These are phyloP conservation scores for Sardinella longiceps DNA, from an alignment of 2,797 vertebrate genomes.

Conservation along the genomic window DNA sequence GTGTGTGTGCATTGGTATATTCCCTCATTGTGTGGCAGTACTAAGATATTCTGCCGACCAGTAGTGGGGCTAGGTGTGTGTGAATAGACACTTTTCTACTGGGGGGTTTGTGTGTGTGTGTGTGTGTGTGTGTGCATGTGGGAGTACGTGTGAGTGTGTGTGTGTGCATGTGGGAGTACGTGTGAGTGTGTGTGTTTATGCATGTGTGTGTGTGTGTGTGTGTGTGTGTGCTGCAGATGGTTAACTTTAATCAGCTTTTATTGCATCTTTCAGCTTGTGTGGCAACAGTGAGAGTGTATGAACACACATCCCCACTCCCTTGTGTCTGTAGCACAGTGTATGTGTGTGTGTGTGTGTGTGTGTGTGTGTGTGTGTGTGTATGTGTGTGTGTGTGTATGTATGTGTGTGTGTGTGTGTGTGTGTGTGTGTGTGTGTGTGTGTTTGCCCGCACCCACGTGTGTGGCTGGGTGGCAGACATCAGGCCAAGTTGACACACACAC, in stretches of 20 bases:
- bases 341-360: background rate
- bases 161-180: too few relatives aligned
- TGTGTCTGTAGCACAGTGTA: background rate
- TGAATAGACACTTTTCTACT: constrained; percentile 28
- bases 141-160: too few relatives aligned
- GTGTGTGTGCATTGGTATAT: constrained; percentile 28
- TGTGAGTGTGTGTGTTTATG: too few relatives aligned
- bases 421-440: too few relatives aligned
- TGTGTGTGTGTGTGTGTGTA: background rate
- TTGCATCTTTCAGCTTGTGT: constrained; percentile 54
- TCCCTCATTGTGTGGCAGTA: too few relatives aligned
- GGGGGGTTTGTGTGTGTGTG: constrained; percentile 11
- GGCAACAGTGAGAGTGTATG: constrained; percentile 48
- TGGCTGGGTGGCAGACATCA: background rate
- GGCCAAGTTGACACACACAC: constrained; percentile 5
- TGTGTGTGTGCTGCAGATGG: background rate
- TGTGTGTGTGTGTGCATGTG: too few relatives aligned
- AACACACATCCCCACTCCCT: constrained; percentile 51
- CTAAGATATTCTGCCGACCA: background rate
- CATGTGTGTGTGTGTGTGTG: too few relatives aligned
- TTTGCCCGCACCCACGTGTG: too few relatives aligned
- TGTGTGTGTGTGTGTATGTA: background rate
- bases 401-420: too few relatives aligned
- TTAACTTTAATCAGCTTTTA: constrained; percentile 49
- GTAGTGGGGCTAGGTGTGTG: too few relatives aligned